Base-by-base conservation (phyloP, 2,113 vertebrate genomes). In the Toxotes chatareus region DNA sequence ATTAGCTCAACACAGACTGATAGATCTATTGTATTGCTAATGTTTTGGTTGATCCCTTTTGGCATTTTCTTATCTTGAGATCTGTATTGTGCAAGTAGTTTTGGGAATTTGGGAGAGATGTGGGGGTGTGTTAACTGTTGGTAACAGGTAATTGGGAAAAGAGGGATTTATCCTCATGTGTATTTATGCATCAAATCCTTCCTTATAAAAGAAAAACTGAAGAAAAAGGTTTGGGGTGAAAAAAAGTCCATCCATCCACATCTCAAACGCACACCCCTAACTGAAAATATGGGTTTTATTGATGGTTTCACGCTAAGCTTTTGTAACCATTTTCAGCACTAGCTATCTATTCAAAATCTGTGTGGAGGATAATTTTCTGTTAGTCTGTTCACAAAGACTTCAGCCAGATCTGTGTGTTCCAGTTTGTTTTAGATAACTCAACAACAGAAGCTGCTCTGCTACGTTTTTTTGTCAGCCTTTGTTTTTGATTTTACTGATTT, bases 201-300 rank as follows among this genome's bases (percentile, higher is more conserved):
- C 27, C 34, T 13, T 27, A 12, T 34, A 34, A 5, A 47, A 40
- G 5, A 60, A 79, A 36, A 40, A 21, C 1, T 34, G 6, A 31
- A 7, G 3, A 13, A 55, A 12, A 3, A 23, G 53, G 4, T 27
- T 27, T 27, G 31, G 4, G 3, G 32, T 70, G 4, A 4, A 42
- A 66, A 40, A 9, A 61, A 67, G 19, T 44, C 27, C 36, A 67
- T 19, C 32, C 46, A 71, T 66, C 32, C 19, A 16, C 34, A 71
- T 55, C 46, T 55, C 16, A 40, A 51, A 65, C 17, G 11, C 27
- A 62, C 62, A 68, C 12, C 21, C 51, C 4, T 71, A 49, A 68
- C 7, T 71, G 46, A 82, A 74, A 78, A 40, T 12, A 65, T 46
- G 31, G 8, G 49, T 64, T 47, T 72, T 67, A 79, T 76, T 64